Conservation (phyloP, 53 echinoderm and acorn worm genomes). For the Paracentrotus lividus region DNA sequence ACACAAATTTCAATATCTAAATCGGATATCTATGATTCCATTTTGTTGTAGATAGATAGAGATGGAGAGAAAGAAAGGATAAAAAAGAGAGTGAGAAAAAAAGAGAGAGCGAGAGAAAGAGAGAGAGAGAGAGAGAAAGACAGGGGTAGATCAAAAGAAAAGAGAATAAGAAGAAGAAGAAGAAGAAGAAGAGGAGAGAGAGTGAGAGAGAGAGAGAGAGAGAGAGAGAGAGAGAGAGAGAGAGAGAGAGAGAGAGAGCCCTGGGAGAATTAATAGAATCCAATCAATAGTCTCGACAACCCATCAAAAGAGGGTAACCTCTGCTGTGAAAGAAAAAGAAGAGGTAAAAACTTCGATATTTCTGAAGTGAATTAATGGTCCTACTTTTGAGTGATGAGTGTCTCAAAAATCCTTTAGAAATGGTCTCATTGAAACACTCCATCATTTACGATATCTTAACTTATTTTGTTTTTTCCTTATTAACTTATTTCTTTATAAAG, state of each 20-base stretch:
- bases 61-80: not conserved
- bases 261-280: not conserved
- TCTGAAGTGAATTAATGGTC: slow-evolving; percentile 42
- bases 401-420: slow-evolving; percentile 14
- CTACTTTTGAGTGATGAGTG: slow-evolving; percentile 38
- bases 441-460: not conserved
- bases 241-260: not conserved
- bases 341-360: not conserved
- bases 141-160: not conserved
- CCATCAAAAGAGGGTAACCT: slow-evolving; percentile 21
- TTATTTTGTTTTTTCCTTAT: slow-evolving; percentile 21
- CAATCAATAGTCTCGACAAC: slow-evolving; percentile 37
- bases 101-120: not conserved
- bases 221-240: not conserved
- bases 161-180: not conserved
- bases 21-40: no score
- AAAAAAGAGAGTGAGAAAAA: no score
- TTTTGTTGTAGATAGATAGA: no score
- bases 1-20: no score
- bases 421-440: not conserved
- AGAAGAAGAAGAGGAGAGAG: not conserved
- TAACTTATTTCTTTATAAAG: not conserved
- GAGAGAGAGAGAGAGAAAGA: not conserved
- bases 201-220: not conserved
- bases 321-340: not conserved